Evolutionary conservation across 2,113 vertebrate genomes (phyloP), one percentile per base, ranked within the genome.

Genomic region (Bambusicola thoracicus): DNA sequence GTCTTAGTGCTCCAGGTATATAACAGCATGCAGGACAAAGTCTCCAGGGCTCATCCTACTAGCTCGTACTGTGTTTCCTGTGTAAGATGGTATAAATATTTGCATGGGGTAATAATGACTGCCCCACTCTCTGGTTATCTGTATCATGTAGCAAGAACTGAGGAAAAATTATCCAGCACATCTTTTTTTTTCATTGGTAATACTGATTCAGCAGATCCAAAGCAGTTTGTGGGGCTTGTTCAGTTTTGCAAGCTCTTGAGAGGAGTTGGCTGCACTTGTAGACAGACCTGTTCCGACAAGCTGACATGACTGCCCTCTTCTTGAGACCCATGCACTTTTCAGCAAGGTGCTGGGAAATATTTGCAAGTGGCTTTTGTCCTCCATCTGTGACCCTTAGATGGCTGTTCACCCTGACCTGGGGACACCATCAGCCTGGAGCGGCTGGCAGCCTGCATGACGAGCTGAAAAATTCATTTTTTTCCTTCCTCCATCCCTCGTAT

Each of bases 1-100:
- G 76, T 91, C 73, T 87, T 85, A 85, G 76, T 3, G 3, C 68
- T 69, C 69, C 76, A 91, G 93, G 94, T 94, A 75, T 91, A 76
- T 63, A 67, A 19, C 38, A 84, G 59, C 1, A 4, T 55, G 74
- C 0, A 0, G 69, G 70, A 84, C 81, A 67, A 79, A 73, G 21
- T 55, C 73, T 86, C 56, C 81, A 53, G 66, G 3, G 1, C 16
- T 89, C 2, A 1, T 68, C 36, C 74, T 58, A 10, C 72, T 44
- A 18, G 51, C 19, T 38, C 16, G 43, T 43, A 14, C 34, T 49
- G 29, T 34, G 17, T 36, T 73, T 63, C 40, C 36, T 18, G 17
- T 44, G 48, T 62, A 43, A 67, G 12, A n/a, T 4, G 14, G 41
- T 30, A 77, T n/a, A 46, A 61, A 14, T 59, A 55, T 46, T 55